These are phyloP conservation scores for Nycticebus coucang DNA, from an alignment of 2,113 vertebrate genomes.

Conservation along the genomic window DNA sequence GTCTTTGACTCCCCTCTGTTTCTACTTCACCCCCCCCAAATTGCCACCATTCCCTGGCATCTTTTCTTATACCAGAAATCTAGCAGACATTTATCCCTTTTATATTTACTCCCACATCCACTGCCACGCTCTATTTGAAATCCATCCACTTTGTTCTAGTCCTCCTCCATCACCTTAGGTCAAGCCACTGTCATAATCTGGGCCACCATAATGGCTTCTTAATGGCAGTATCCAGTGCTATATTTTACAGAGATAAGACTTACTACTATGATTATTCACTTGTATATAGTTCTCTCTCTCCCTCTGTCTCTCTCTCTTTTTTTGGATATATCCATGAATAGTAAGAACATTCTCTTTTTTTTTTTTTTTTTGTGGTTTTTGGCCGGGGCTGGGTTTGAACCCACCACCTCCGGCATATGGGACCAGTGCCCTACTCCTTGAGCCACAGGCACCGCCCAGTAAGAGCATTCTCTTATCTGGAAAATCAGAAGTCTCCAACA, in stretches of 20 bases:
- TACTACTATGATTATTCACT: not conserved
- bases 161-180: not conserved
- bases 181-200: not conserved
- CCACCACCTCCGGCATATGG: too few relatives aligned
- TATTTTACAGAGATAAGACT: not conserved
- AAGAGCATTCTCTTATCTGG: too few relatives aligned
- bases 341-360: too few relatives aligned
- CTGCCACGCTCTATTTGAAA: not conserved
- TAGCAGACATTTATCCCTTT: not conserved
- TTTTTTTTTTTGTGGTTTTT: too few relatives aligned
- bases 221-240: not conserved
- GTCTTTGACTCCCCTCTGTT: not conserved
- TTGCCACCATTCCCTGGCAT: not conserved
- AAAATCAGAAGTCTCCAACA: too few relatives aligned
- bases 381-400: too few relatives aligned
- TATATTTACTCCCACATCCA: not conserved
- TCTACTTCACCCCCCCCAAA: not conserved
- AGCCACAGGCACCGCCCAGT: too few relatives aligned
- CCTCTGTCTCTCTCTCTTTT: too few relatives aligned
- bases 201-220: not conserved
- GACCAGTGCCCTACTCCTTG: too few relatives aligned
- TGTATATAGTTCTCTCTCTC: not conserved
- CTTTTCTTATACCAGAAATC: not conserved
- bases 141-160: not conserved
- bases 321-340: too few relatives aligned